Conservation (phyloP, 2,888 invertebrate species). For the Mesochorus sp. region DNA sequence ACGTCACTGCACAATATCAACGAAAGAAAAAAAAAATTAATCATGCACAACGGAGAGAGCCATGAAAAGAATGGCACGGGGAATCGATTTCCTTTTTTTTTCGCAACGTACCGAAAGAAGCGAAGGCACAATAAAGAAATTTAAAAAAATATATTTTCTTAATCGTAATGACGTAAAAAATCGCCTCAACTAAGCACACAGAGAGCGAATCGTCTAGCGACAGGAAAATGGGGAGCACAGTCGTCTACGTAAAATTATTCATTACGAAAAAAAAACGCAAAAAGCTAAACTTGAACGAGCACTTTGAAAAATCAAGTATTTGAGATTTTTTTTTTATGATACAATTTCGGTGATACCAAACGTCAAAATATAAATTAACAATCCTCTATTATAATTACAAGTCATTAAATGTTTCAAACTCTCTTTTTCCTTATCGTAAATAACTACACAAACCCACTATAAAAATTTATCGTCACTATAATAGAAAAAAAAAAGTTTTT, state of each 20-base stretch:
- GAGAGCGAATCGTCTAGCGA: slow-evolving; percentile 55
- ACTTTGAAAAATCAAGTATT: slow-evolving; percentile 11
- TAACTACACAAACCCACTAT: background rate
- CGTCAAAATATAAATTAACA: no score
- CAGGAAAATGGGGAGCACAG: slow-evolving; percentile 46
- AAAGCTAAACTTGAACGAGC: slow-evolving; percentile 7
- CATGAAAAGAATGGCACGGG: slow-evolving; percentile 9
- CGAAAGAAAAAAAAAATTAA: slow-evolving; percentile 3
- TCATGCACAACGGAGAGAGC: slow-evolving; percentile 26
- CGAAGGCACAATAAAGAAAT: slow-evolving; percentile 22
- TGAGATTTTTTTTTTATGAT: background rate
- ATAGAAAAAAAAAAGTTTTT: background rate
- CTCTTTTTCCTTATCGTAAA: no score
- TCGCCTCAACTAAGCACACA: slow-evolving; percentile 52
- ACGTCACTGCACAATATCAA: slow-evolving; percentile 16
- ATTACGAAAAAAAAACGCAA: background rate
- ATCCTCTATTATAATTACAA: no score
- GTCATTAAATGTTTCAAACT: no score
- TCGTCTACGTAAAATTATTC: slow-evolving; percentile 15
- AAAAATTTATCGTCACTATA: background rate
- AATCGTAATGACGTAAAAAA: slow-evolving; percentile 17
- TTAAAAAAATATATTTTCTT: background rate
- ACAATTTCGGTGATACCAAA: no score
- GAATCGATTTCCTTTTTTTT: slow-evolving; percentile 1
- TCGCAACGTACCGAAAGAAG: slow-evolving; percentile 41